Percentiles rank a stretch among this genome's conserved stretches.
These are phyloP conservation scores for Lymantria dispar DNA, from an alignment of 2,888 invertebrate species.

Conservation along the genomic window DNA sequence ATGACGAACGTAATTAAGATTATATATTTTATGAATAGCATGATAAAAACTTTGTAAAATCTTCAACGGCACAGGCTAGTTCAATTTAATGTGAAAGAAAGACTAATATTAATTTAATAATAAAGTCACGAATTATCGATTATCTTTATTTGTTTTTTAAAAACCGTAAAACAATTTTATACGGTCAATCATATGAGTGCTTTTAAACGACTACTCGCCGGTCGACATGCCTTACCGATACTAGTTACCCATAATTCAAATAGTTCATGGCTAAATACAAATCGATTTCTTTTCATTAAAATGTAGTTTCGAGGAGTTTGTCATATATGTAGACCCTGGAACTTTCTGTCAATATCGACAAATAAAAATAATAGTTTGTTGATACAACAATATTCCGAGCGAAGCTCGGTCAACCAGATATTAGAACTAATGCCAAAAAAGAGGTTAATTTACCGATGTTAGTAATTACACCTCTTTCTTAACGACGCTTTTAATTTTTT, in stretches of 20 bases:
- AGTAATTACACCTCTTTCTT: background rate
- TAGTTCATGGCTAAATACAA: slow-evolving; percentile 69
- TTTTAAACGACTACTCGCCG: slow-evolving; percentile 46
- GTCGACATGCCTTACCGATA: slow-evolving; percentile 36
- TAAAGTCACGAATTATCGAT: background rate
- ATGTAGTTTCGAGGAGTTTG: slow-evolving; percentile 24
- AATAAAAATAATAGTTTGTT: too few relatives aligned
- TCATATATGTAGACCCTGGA: slow-evolving; percentile 1
- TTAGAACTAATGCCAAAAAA: background rate
- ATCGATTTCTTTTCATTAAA: slow-evolving; percentile 62
- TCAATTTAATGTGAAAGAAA: background rate
- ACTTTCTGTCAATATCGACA: background rate
- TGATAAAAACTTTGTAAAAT: slow-evolving; percentile 7
- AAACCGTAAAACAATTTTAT: slow-evolving; percentile 21
- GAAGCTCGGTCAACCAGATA: too few relatives aligned
- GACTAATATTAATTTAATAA: background rate
- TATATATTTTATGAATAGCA: slow-evolving; percentile 8
- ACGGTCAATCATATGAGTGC: slow-evolving; percentile 40
- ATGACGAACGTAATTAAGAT: slow-evolving; percentile 24
- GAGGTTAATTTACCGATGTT: background rate
- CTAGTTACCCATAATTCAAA: slow-evolving; percentile 34
- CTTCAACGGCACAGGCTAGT: background rate
- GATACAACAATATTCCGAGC: too few relatives aligned
- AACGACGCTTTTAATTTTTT: background rate
- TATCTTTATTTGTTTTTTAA: slow-evolving; percentile 7